Evolutionary conservation across 1,140 invertebrate genomes (phyloP).

Genomic region (Temnothorax nylanderi): DNA sequence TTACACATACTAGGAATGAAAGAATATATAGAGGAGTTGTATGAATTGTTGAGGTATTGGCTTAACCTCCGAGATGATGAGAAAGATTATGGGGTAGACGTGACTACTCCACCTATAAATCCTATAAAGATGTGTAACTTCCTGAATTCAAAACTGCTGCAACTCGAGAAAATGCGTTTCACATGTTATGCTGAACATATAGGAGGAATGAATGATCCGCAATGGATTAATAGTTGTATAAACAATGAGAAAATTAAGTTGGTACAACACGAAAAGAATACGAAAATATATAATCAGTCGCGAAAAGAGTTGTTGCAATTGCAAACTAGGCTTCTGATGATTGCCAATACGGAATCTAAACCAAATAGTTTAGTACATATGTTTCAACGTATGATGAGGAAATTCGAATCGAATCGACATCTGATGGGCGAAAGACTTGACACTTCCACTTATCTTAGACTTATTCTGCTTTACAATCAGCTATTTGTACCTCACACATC

Average conservation of each 20-base stretch:
- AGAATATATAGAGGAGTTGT: not conserved
- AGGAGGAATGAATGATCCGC: conserved; percentile 12
- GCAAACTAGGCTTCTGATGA: conserved; percentile 26
- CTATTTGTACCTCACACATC: conserved; percentile 67
- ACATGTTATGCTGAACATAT: not conserved
- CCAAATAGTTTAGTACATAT: fast-evolving
- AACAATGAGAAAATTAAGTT: not conserved
- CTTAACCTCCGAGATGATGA: conserved; percentile 55
- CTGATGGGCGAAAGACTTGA: not conserved
- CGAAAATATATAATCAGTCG: too few relatives aligned
- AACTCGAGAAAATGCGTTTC: conserved; percentile 35
- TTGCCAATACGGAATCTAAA: not conserved
- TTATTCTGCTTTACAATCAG: conserved; percentile 63
- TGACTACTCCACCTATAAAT: conserved; percentile 39
- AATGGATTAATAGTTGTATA: conserved; percentile 27
- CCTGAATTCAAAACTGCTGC: conserved; percentile 10
- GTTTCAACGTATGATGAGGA: not conserved
- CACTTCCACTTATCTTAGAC: conserved; percentile 32
- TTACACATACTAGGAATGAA: conserved; percentile 33
- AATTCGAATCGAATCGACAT: not conserved
- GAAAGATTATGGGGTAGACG: conserved; percentile 47
- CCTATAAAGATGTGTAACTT: not conserved
- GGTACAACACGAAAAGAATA: not conserved
- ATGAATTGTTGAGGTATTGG: conserved; percentile 51
- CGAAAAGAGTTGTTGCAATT: not conserved